phyloP scores from a whole-genome alignment of 2,888 invertebrate species.

The Adelognathus sp. region DNA sequence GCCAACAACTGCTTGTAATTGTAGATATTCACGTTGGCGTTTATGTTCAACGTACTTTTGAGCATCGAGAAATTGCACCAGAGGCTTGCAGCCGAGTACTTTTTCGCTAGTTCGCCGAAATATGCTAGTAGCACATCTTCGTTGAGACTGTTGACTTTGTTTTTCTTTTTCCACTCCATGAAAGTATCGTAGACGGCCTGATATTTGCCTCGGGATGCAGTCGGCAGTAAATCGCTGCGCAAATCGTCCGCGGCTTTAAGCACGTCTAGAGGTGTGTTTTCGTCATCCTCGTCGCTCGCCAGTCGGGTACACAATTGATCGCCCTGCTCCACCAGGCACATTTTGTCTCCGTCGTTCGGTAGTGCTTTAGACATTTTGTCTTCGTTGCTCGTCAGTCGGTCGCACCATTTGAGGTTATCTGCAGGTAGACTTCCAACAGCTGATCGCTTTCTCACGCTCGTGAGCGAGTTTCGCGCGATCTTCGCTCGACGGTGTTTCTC shows the following conservation, averaged over 20 bases:
- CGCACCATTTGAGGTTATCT: not conserved
- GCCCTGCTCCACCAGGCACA: too few relatives aligned
- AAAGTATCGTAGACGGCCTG: constrained; percentile 16
- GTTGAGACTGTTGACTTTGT: not conserved
- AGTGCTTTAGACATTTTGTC: too few relatives aligned
- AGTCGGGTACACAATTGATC: too few relatives aligned
- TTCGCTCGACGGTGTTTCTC: not conserved
- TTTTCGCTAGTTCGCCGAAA: constrained; percentile 26
- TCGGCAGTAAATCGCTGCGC: not conserved
- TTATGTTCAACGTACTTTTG: constrained; percentile 21
- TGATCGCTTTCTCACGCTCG: too few relatives aligned
- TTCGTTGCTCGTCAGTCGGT: not conserved
- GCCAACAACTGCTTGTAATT: constrained; percentile 4
- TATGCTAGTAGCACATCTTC: constrained; percentile 42
- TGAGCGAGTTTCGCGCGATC: not conserved
- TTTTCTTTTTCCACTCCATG: constrained; percentile 16
- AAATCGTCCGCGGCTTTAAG: not conserved
- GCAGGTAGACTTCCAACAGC: not conserved
- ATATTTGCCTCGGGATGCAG: constrained; percentile 24
- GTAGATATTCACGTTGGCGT: constrained; percentile 29
- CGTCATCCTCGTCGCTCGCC: not conserved
- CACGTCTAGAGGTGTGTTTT: constrained; percentile 19
- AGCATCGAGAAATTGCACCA: constrained; percentile 51
- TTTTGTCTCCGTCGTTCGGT: too few relatives aligned
- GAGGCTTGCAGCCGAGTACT: constrained; percentile 20